Conservation (phyloP, 2,888 invertebrate species). For the Trichogramma evanescens region DNA sequence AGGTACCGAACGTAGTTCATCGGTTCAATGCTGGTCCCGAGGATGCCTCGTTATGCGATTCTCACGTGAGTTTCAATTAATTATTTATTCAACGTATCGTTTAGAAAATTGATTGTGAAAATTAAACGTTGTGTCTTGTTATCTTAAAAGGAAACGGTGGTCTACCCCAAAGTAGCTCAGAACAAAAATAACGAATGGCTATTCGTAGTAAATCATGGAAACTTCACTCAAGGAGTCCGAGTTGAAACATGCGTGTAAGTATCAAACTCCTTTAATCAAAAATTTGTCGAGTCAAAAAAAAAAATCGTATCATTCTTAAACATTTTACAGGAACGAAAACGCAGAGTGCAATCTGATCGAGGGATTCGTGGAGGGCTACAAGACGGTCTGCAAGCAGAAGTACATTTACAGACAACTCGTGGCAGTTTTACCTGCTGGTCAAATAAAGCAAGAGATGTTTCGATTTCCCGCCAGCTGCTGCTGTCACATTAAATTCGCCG, state of each 20-base stretch:
- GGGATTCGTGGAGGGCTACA: slow-evolving; percentile 44
- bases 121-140: background rate
- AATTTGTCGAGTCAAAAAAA: background rate
- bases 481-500: slow-evolving; percentile 49
- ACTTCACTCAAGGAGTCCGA: slow-evolving; percentile 64
- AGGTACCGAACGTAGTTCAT: slow-evolving; percentile 26
- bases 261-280: background rate
- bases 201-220: slow-evolving; percentile 60
- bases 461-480: slow-evolving; percentile 70
- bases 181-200: slow-evolving; percentile 61
- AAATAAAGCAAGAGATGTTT: slow-evolving; percentile 51
- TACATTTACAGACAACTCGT: slow-evolving; percentile 53
- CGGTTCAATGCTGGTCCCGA: slow-evolving; percentile 24
- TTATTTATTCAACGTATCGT: background rate
- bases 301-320: background rate
- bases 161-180: slow-evolving; percentile 58
- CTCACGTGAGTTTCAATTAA: slow-evolving; percentile 22
- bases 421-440: slow-evolving; percentile 49
- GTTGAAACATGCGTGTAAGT: slow-evolving; percentile 70
- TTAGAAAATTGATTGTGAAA: background rate
- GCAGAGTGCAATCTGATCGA: slow-evolving; percentile 39
- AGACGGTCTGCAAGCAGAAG: slow-evolving; percentile 54
- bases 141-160: slow-evolving; percentile 46
- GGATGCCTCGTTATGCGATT: slow-evolving; percentile 26
- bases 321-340: slow-evolving; percentile 32